Evolutionary conservation across 1,140 invertebrate genomes (phyloP).

Genomic region (Mamestra configurata): DNA sequence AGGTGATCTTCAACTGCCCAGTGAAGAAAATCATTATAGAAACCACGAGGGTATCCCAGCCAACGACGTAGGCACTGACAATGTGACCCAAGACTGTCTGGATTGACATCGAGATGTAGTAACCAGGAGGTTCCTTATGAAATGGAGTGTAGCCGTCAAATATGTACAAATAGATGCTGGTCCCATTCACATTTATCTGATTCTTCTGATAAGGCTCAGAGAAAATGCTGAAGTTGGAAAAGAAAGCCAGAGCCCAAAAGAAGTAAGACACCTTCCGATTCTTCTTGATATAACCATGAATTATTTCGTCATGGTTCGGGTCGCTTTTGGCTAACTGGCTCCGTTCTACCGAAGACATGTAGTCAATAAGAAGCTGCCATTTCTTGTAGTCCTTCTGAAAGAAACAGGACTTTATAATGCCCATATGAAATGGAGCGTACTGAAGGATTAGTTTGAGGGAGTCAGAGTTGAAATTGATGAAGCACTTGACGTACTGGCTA

Average conservation of each 20-base stretch:
- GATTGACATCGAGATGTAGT: constrained; percentile 67
- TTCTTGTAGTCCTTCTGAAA: constrained; percentile 64
- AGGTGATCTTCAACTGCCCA: constrained; percentile 69
- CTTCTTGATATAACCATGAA: constrained; percentile 60
- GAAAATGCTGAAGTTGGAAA: constrained; percentile 69
- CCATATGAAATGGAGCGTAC: constrained; percentile 71
- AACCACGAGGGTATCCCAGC: constrained; percentile 68
- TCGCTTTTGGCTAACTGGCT: constrained; percentile 57
- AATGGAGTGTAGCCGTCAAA: constrained; percentile 73
- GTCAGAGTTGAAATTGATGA: constrained; percentile 54
- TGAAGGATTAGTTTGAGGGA: constrained; percentile 67
- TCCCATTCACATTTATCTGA: constrained; percentile 61
- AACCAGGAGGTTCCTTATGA: constrained; percentile 65
- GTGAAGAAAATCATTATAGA: constrained; percentile 73
- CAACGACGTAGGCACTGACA: constrained; percentile 67
- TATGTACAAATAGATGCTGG: constrained; percentile 62
- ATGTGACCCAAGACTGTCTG: constrained; percentile 67
- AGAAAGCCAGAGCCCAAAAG: constrained; percentile 66
- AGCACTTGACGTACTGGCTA: constrained; percentile 69
- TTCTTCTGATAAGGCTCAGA: constrained; percentile 68
- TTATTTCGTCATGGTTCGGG: constrained; percentile 48
- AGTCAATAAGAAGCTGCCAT: constrained; percentile 66
- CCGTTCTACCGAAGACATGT: constrained; percentile 62
- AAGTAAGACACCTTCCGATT: constrained; percentile 67
- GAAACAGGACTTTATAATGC: constrained; percentile 64